Evolutionary conservation across 2,888 invertebrate genomes (phyloP).

Genomic region (Tetheella fluctuosa): DNA sequence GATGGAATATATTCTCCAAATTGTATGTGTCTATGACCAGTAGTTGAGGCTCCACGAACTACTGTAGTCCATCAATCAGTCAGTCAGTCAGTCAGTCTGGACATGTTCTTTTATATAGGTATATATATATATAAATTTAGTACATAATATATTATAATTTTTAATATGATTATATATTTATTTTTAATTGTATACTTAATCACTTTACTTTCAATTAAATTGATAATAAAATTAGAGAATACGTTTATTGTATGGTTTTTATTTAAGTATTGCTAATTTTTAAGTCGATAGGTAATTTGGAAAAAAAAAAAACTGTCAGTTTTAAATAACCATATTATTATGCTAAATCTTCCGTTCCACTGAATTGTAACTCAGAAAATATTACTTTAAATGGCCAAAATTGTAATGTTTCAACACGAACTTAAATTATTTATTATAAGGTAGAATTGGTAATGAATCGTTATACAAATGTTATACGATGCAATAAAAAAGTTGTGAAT

Average conservation of each 20-base stretch:
- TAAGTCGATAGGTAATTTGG: too few species aligned
- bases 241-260: too few species aligned
- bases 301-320: too few species aligned
- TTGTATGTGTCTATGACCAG: too few species aligned
- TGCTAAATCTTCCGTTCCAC: neutral
- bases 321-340: neutral
- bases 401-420: constrained; percentile 24
- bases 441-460: constrained; percentile 27
- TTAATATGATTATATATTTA: neutral
- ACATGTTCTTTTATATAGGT: too few species aligned
- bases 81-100: too few species aligned
- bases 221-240: neutral
- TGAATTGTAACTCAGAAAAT: neutral
- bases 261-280: neutral
- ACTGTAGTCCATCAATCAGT: too few species aligned
- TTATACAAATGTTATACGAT: constrained; percentile 76
- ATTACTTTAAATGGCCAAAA: constrained; percentile 21
- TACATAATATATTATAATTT: neutral
- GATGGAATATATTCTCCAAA: too few species aligned
- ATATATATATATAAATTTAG: too few species aligned
- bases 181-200: neutral
- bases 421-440: constrained; percentile 24
- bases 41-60: too few species aligned
- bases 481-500: constrained; percentile 79
- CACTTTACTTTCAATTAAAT: neutral